These are phyloP conservation scores for Rhyacophila evoluta DNA, from an alignment of 2,888 invertebrate genomes.

Conservation along the genomic window DNA sequence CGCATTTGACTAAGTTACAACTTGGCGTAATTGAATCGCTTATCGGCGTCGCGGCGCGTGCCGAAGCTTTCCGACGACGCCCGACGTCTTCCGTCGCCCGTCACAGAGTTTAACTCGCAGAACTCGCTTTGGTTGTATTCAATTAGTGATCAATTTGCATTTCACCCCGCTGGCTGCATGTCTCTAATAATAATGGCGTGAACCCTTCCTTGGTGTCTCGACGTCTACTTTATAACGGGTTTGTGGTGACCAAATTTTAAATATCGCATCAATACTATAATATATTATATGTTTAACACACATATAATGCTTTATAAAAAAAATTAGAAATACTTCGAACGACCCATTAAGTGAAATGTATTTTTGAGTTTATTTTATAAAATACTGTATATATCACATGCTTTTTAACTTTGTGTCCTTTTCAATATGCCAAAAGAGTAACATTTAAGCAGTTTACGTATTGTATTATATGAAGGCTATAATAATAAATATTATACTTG, in stretches of 20 bases:
- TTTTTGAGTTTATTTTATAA: too few relatives aligned
- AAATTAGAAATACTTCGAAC: too few relatives aligned
- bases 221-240: neutral
- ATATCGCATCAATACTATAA: too few relatives aligned
- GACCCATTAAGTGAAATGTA: too few relatives aligned
- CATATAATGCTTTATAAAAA: too few relatives aligned
- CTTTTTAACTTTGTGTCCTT: too few relatives aligned
- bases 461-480: too few relatives aligned
- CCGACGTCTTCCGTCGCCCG: conserved; percentile 34
- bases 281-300: too few relatives aligned
- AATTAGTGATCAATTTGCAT: conserved; percentile 54
- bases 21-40: conserved; percentile 24
- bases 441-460: too few relatives aligned
- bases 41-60: conserved; percentile 15
- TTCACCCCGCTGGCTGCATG: conserved; percentile 44
- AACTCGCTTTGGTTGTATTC: conserved; percentile 53
- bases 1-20: conserved; percentile 14
- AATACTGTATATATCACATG: too few relatives aligned
- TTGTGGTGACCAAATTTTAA: neutral
- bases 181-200: conserved; percentile 52
- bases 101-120: conserved; percentile 50
- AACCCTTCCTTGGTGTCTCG: neutral
- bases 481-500: too few relatives aligned
- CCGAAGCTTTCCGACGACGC: conserved; percentile 27
- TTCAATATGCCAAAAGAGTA: too few relatives aligned